Evolutionary conservation across 2,888 invertebrate genomes (phyloP), one percentile per base, ranked within the genome.

Genomic region (Chorisops tibialis): DNA sequence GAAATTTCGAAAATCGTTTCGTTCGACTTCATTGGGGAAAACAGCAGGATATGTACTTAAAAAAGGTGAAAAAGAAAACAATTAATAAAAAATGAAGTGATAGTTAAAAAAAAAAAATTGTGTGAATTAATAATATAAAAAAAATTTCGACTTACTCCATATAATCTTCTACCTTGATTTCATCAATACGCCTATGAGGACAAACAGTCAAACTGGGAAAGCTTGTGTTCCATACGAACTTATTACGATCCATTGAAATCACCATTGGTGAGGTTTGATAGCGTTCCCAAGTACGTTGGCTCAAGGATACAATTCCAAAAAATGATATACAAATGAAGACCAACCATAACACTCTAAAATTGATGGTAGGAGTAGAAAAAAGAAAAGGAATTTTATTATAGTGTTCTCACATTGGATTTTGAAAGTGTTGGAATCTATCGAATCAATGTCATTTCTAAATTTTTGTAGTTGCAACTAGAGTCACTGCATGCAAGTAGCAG

Each of bases 181-280:
- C 75, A 68, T 86, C 83, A 38, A 87, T 72, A 67, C 82, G 84
- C 14, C 74, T 77, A 3, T 79, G 74, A 0, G 87, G 85, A 67
- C 89, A 89, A 52, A 89, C 81, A 0, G 88, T 87, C 54, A 85
- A 77, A 35, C 84, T 80, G 0, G 88, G 89, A 68, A 87, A 87
- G 1, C 85, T 83, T 2, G 89, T 86, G 69, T 85, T 86, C 87
- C 87, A 88, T 0, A 85, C 82, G 66, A 85, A 84, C 79, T 86
- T 83, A 72, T 88, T 87, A 2, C 87, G 79, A 73, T 88, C 87
- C 85, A 87, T 87, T 18, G 88, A 87, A 35, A 88, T 83, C 4
- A 87, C 87, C 43, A 87, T 87, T 1, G 88, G 87, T 5, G 87
- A 87, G 43, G 83, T 85, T 73, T 84, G 85, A 72, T 87, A 88